A percentile compares a stretch with the other conserved stretches of the same genome.
These are phyloP conservation scores for Chymomyza amoena DNA, from an alignment of 2,888 invertebrate species.

Conservation along the genomic window DNA sequence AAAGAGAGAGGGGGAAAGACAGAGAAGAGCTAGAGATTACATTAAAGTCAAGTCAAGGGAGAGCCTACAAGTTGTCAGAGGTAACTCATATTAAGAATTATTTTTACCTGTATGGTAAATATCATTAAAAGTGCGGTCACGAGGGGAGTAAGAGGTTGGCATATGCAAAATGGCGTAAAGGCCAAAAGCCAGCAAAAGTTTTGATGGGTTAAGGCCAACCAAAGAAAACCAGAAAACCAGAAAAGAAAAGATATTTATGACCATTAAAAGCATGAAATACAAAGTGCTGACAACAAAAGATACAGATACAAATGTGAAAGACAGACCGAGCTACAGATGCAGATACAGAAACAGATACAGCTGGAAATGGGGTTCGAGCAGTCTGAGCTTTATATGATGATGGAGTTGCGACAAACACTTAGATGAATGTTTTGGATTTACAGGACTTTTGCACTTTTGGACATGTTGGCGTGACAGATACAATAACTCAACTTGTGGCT, in stretches of 20 bases:
- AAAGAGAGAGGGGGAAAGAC: background rate
- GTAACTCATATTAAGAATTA: background rate
- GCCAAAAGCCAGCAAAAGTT: background rate
- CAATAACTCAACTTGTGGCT: constrained; percentile 40
- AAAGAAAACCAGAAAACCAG: background rate
- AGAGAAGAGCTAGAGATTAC: background rate
- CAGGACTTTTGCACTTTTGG: constrained; percentile 29
- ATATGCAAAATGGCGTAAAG: background rate
- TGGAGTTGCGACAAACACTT: background rate
- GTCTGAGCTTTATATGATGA: too few relatives aligned
- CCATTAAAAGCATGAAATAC: constrained; percentile 26
- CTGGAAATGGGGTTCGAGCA: constrained; percentile 17
- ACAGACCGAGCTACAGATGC: constrained; percentile 5
- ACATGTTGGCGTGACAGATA: constrained; percentile 37
- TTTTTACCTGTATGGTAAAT: background rate
- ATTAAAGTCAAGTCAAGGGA: background rate
- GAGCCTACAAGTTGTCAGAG: background rate
- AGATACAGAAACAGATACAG: background rate
- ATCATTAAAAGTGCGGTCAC: background rate
- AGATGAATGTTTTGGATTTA: constrained; percentile 14
- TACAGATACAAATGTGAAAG: constrained; percentile 1
- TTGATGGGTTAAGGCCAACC: background rate
- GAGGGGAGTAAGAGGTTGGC: background rate
- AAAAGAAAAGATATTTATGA: constrained; percentile 29
- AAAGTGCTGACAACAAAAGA: constrained; percentile 21